Evolutionary conservation across 2,113 vertebrate species (phyloP).

Genomic region (Tachuris rubrigastra): DNA sequence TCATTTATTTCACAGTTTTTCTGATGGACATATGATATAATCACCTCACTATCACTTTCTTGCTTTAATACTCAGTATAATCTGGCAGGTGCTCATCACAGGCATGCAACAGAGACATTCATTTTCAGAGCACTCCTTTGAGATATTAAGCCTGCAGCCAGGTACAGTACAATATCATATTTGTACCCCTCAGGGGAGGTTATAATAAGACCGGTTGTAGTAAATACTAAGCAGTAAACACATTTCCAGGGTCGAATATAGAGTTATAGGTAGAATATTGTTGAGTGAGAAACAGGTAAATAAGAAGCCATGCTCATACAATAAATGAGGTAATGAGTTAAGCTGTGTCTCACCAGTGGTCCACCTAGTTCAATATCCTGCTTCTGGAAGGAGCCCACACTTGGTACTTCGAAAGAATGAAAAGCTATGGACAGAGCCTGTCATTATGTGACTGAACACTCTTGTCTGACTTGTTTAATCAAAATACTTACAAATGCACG

Average conservation of each 20-base stretch:
- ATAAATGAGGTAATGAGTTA: not conserved
- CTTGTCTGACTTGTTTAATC: not conserved
- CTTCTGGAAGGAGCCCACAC: not conserved
- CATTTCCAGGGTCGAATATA: not conserved
- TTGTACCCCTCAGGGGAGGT: not conserved
- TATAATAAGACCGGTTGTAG: not conserved
- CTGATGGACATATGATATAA: not conserved
- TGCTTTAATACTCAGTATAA: not conserved
- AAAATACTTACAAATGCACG: not conserved
- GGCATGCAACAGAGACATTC: not conserved
- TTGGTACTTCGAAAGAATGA: not conserved
- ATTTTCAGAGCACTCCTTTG: not conserved
- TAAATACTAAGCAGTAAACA: not conserved
- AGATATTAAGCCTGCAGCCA: not conserved
- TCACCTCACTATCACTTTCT: not conserved
- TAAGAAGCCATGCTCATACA: not conserved
- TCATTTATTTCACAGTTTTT: slow-evolving; percentile 9
- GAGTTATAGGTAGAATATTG: too few relatives aligned
- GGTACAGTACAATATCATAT: not conserved
- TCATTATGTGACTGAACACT: not conserved
- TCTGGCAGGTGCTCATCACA: not conserved
- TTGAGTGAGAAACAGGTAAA: not conserved
- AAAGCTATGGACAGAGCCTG: not conserved
- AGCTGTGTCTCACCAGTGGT: not conserved
- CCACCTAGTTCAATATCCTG: not conserved